Percentiles rank a stretch among this genome's conserved stretches.
phyloP scores from a whole-genome alignment of 2,888 invertebrate genomes.

The Incurvaria masculella region DNA sequence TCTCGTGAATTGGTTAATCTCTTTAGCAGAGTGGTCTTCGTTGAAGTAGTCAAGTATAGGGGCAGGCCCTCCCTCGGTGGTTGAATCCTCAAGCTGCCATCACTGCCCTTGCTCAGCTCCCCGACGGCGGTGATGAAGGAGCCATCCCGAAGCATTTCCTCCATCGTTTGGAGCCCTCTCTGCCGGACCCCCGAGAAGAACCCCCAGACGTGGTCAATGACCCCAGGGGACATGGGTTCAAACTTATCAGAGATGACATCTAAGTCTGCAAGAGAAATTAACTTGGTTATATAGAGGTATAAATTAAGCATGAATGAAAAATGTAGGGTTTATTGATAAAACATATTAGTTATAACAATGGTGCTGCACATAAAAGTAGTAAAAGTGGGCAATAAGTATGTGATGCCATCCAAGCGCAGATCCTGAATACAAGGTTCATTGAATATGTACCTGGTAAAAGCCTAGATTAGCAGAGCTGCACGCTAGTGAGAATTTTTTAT shows the following conservation, averaged over 20 bases:
- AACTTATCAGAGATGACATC: conserved; percentile 82
- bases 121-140: conserved; percentile 79
- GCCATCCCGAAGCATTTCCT: conserved; percentile 81
- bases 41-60: conserved; percentile 76
- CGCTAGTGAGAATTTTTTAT: too few relatives aligned
- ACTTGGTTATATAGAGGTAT: background rate
- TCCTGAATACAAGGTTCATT: too few relatives aligned
- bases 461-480: too few relatives aligned
- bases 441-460: too few relatives aligned
- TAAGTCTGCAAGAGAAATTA: conserved; percentile 65
- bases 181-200: conserved; percentile 81
- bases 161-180: conserved; percentile 82
- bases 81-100: conserved; percentile 65
- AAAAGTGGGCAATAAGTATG: too few relatives aligned
- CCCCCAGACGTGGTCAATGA: conserved; percentile 80
- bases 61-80: conserved; percentile 69
- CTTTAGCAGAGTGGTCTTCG: conserved; percentile 69
- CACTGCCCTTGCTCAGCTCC: conserved; percentile 64
- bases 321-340: too few relatives aligned
- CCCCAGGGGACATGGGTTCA: conserved; percentile 70
- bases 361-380: too few relatives aligned
- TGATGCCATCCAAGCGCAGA: too few relatives aligned
- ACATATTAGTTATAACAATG: too few relatives aligned
- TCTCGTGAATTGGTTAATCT: conserved; percentile 68
- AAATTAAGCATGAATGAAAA: too few relatives aligned